Evolutionary conservation across 2,113 vertebrate genomes (phyloP).

Genomic region (Corvus hawaiiensis): DNA sequence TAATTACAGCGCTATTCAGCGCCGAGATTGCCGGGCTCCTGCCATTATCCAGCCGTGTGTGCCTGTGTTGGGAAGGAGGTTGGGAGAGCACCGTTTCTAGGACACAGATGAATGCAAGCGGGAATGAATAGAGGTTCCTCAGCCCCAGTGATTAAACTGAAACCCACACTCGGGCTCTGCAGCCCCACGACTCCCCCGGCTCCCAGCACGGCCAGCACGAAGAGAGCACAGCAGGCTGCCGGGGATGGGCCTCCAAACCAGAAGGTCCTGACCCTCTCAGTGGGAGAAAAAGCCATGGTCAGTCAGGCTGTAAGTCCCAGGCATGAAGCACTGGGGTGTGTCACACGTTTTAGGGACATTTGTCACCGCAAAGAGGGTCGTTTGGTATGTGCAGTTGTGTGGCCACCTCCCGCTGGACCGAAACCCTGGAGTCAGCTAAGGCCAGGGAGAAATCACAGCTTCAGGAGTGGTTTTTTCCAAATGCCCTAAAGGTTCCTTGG

Average conservation of each 20-base stretch:
- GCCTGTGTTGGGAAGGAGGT: not conserved
- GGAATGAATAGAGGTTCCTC: slow-evolving; percentile 46
- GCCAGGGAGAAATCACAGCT: not conserved
- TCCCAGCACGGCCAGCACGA: accelerated
- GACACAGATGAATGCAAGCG: slow-evolving; percentile 35
- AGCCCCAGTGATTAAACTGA: slow-evolving; percentile 42
- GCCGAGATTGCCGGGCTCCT: slow-evolving; percentile 29
- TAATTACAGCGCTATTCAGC: slow-evolving; percentile 59
- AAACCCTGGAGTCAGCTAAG: not conserved
- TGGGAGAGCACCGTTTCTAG: slow-evolving; percentile 37
- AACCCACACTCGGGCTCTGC: not conserved
- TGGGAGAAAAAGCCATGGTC: not conserved
- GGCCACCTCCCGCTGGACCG: not conserved
- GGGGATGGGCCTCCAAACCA: not conserved
- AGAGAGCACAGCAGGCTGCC: not conserved
- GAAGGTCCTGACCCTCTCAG: not conserved
- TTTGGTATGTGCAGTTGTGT: not conserved
- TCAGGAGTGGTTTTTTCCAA: not conserved
- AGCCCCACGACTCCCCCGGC: not conserved
- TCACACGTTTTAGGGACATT: not conserved
- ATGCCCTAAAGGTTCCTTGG: not conserved
- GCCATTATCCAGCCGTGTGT: slow-evolving; percentile 51
- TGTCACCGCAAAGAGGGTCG: not conserved
- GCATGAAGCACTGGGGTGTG: not conserved
- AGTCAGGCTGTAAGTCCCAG: not conserved